Evolutionary conservation across 2,113 vertebrate genomes (phyloP), one percentile per base, ranked within the genome.

Genomic region (Mustela nigripes): DNA sequence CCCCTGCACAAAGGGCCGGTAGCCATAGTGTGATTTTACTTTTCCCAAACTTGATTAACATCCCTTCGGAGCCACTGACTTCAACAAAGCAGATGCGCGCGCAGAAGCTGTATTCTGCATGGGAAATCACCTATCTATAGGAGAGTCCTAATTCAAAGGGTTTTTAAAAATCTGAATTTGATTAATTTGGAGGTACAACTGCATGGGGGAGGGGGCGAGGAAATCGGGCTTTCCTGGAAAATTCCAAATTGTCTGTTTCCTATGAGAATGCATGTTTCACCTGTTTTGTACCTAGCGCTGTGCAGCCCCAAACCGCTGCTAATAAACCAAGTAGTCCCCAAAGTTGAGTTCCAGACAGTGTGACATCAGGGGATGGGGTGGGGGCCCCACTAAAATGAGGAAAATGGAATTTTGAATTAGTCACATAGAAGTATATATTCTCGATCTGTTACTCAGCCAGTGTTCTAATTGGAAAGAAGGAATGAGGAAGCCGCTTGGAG

Each of bases 1-100:
- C 94, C 92, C 88, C 92, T 85, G 94, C 88, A 93, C 93, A 95
- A 97, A 97, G 95, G 95, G 76, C 76, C 94, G 89, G 50, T 89
- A 94, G 97, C 96, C 71, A 2, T 62, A 63, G 74, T 79, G 81
- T 92, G 93, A 96, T 97, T 96, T 97, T 45, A 92, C 84, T 93
- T 98, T 97, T 95, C 94, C 91, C 83, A 39, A 98, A 99, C 97
- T 98, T 97, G 86, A 94, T 96, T 58, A 97, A 60, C 92, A 78
- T 97, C 98, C 97, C 93, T 94, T 82, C 28, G 73, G 95, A 95
- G 79, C 86, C 42, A 28, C 36, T 19, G 39, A 71, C 76, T 87
- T 79, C 28, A 85, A 78, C 31, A 36, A 82, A 92, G 50, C 71
- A 15, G 11, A 4, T 1, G 4, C 83, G 4, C 73, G 19, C 0